phyloP scores from a whole-genome alignment of 2,113 vertebrate genomes.

The Catagonus wagneri region DNA sequence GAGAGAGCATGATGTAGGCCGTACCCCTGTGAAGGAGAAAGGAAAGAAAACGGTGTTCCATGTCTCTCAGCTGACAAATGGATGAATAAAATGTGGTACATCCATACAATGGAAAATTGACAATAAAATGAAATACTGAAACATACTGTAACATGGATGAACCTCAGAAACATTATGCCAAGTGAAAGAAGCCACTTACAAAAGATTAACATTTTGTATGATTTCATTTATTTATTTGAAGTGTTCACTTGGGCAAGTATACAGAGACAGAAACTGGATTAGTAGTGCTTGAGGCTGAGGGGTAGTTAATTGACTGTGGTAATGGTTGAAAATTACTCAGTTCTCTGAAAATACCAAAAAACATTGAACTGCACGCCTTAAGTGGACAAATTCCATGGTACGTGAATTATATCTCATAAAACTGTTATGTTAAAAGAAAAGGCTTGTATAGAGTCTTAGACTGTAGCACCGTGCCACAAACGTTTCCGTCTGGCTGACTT shows the following conservation, averaged over 20 bases:
- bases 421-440: neutral
- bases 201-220: neutral
- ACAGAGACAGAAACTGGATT: neutral
- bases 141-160: neutral
- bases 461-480: neutral
- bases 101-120: neutral
- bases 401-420: neutral
- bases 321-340: neutral
- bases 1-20: neutral
- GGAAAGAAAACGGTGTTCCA: neutral
- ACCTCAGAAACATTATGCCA: neutral
- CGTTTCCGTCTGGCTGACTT: neutral
- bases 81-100: neutral
- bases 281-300: neutral
- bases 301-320: neutral
- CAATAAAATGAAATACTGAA: neutral
- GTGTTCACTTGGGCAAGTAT: neutral
- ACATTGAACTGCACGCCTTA: neutral
- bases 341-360: neutral
- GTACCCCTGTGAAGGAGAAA: neutral
- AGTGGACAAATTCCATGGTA: neutral
- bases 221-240: constrained; percentile 4
- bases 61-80: neutral
- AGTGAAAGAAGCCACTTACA: neutral
- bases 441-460: neutral